Base-by-base conservation (phyloP, 2,113 vertebrate species). In the Dromas ardeola region DNA sequence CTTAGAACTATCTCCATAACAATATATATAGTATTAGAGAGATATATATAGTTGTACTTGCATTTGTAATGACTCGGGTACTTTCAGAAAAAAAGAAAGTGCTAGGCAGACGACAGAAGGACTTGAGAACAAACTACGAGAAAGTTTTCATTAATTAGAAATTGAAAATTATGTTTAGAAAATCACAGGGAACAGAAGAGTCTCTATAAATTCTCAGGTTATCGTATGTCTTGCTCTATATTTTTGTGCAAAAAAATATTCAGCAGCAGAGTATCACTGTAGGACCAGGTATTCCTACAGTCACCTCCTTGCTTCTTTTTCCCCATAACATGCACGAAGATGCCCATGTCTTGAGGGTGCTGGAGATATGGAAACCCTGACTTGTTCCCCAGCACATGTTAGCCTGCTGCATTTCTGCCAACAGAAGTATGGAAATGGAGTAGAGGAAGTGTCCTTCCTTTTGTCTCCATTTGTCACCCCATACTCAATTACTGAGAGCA, bases 1-100 rank as follows among this genome's bases (percentile, higher is more conserved):
- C 72, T 79, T 50, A 77, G 65, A 97, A 94, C 58, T 40, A 95
- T 83, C 96, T 97, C 74, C 66, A 72, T 93, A 96, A 97, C 78
- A 96, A 95, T 96, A 93, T 91, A 92, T 90, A 86, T 61, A 91
- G 83, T 91, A 88, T 96, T 96, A 94, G 61, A n/a, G 62, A 82
- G 70, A 95, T 82, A 95, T 89, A 93, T 97, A 94, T 84, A 96
- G 90, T 93, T 95, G 93, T 92, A 90, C 93, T 95, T 94, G 96
- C 83, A 95, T 96, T 93, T 94, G 72, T 93, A 93, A 95, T 93
- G 67, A 90, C 79, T 90, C 90, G 55, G 42, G n/a, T 93, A 73
- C 53, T 90, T 18, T 21, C 42, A 86, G 82, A 45, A 90, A 90
- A 93, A 93, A 88, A 71, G 40, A 45, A 85, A 69, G 85, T 77